phyloP scores from a whole-genome alignment of 2,797 vertebrate species.

The Gadopsis marmoratus region DNA sequence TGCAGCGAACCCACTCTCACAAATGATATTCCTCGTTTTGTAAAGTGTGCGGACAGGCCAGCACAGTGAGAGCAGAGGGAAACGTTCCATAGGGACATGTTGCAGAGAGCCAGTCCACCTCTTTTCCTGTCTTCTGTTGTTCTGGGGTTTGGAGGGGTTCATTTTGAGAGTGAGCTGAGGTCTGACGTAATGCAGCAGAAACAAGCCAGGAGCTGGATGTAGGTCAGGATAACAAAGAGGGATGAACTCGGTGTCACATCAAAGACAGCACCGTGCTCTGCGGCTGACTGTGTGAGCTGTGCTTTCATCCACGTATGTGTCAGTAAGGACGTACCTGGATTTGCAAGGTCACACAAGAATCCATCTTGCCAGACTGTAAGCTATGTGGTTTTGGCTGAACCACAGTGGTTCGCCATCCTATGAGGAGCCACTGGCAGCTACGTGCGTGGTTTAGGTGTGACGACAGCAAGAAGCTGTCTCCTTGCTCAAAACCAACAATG shows the following conservation, averaged over 20 bases:
- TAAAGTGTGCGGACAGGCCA: constrained; percentile 4
- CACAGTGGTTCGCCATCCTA: too few relatives aligned
- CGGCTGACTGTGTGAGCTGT: not conserved
- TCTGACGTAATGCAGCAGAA: constrained; percentile 44
- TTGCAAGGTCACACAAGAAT: too few relatives aligned
- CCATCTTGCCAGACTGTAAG: too few relatives aligned
- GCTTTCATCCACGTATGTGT: not conserved
- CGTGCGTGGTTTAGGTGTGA: too few relatives aligned
- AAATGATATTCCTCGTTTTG: constrained; percentile 11
- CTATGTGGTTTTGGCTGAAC: too few relatives aligned
- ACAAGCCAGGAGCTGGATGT: constrained; percentile 33
- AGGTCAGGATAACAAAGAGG: constrained; percentile 40
- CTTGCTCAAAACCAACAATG: too few relatives aligned
- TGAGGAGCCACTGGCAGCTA: too few relatives aligned
- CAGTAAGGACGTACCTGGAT: not conserved
- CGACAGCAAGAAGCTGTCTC: too few relatives aligned
- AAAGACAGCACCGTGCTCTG: constrained; percentile 2
- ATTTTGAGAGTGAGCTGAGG: not conserved
- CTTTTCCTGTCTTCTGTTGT: constrained; percentile 24
- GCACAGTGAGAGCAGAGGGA: not conserved
- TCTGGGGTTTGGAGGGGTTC: constrained; percentile 12
- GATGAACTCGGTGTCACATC: constrained; percentile 30
- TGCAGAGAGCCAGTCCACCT: constrained; percentile 10
- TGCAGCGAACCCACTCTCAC: not conserved
- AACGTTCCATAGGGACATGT: constrained; percentile 36